phyloP scores from a whole-genome alignment of 2,888 invertebrate genomes.

The Tipula confusa region DNA sequence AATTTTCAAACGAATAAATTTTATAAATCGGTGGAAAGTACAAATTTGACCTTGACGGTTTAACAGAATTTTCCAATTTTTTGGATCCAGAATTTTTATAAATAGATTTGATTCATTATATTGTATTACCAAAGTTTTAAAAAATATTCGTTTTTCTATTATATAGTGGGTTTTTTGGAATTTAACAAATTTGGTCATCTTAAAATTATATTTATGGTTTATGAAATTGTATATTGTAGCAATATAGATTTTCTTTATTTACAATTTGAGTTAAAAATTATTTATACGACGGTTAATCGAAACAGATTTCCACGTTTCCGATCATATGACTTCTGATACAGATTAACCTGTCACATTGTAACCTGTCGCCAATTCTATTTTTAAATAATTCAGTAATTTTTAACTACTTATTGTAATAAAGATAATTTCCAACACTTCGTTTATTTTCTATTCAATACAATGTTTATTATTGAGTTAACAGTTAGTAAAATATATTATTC shows the following conservation, averaged over 20 bases:
- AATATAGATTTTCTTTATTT: background rate
- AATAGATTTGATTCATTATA: slow-evolving; percentile 5
- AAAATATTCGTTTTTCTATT: background rate
- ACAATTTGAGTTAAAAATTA: background rate
- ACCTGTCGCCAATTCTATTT: background rate
- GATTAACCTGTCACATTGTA: too few species aligned
- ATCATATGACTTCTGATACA: too few species aligned
- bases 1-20: background rate
- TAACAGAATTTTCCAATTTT: background rate
- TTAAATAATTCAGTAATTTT: background rate
- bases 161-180: background rate
- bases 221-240: background rate
- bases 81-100: background rate
- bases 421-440: background rate
- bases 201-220: background rate
- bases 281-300: too few species aligned
- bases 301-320: too few species aligned
- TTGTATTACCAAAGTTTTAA: background rate
- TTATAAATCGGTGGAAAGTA: background rate
- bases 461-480: background rate
- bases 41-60: background rate
- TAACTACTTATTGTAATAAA: background rate
- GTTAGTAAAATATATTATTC: background rate
- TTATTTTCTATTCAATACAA: background rate
- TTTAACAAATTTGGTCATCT: background rate